These are phyloP conservation scores for Drosophila nigrodunni DNA, from an alignment of 1,140 invertebrate genomes.

Conservation along the genomic window DNA sequence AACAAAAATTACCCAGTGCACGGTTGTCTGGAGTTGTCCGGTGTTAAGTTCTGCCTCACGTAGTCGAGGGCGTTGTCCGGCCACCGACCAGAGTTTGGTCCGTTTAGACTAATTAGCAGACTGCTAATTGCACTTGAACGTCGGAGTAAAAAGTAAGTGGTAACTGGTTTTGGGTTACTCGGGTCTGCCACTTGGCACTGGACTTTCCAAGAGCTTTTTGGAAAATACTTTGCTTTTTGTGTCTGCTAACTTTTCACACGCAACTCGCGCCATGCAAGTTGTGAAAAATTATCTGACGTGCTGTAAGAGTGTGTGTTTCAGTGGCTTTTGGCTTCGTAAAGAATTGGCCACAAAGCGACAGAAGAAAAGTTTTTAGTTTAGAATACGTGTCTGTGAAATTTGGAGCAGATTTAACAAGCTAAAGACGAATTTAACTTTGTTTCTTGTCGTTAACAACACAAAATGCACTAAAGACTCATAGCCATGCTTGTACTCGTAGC, in stretches of 20 bases:
- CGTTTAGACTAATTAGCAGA: conserved; percentile 77
- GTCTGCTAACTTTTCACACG: conserved; percentile 64
- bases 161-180: conserved; percentile 4
- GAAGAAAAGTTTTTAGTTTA: conserved; percentile 21
- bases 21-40: conserved; percentile 9
- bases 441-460: neutral
- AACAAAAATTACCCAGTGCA: conserved; percentile 55
- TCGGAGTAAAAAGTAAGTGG: conserved; percentile 50
- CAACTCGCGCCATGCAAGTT: conserved; percentile 47
- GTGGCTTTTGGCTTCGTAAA: conserved; percentile 14
- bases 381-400: conserved; percentile 7
- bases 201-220: conserved; percentile 7
- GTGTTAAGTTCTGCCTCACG: conserved; percentile 23
- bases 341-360: conserved; percentile 2
- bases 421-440: neutral
- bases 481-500: neutral
- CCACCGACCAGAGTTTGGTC: conserved; percentile 27
- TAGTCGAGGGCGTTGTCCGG: conserved; percentile 33
- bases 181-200: conserved; percentile 1
- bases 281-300: conserved; percentile 62
- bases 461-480: neutral
- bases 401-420: neutral
- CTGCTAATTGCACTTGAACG: conserved; percentile 78
- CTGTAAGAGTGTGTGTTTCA: neutral
- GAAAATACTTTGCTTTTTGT: conserved; percentile 9